Evolutionary conservation across 1,140 invertebrate species (phyloP), one percentile per base, ranked within the genome.

Genomic region (Lepidurus packardi): DNA sequence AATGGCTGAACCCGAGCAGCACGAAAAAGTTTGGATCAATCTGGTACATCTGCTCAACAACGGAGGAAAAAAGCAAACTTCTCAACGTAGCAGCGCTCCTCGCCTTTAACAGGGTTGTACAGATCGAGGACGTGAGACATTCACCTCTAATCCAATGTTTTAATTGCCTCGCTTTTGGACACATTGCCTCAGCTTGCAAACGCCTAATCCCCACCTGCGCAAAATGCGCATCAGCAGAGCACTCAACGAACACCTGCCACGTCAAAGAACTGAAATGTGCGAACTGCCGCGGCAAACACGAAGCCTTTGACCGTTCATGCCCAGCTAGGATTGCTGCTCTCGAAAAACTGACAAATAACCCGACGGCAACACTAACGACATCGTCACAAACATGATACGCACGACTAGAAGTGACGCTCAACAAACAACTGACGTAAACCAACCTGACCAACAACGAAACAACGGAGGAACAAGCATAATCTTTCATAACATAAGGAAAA

Each of bases 151-250:
- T 76, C 7, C 75, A 76, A n/a, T 76, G 75, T n/a, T 76, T 43
- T n/a, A 45, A 76, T 10, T 76, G 75, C 41, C 75, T 43, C 42
- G 41, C 42, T 42, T 76, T 76, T 44, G 75, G 75, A 11, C 75
- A 76, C 41, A 42, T 43, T n/a, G 75, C 75, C 7, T 42, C 44
- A n/a, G 21, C 24, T 41, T 76, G 75, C 75, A 76, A 24, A 24
- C 21, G 44, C 21, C 24, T 41, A 10, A 21, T 42, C 44, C 25
- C 6, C 13, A 34, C 75, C n/a, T 76, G 75, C 75, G 75, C 75
- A 10, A 76, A 76, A 43, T 76, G 75, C 34, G 3, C 75, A 10
- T 47, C 45, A 11, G 21, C 42, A n/a, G 42, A 76, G 2, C 75
- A 76, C 41, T 2, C 42, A 10, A 34, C n/a, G n/a, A 76, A 76